Conservation (phyloP, 2,797 vertebrate species). For the Loriculus beryllinus region DNA sequence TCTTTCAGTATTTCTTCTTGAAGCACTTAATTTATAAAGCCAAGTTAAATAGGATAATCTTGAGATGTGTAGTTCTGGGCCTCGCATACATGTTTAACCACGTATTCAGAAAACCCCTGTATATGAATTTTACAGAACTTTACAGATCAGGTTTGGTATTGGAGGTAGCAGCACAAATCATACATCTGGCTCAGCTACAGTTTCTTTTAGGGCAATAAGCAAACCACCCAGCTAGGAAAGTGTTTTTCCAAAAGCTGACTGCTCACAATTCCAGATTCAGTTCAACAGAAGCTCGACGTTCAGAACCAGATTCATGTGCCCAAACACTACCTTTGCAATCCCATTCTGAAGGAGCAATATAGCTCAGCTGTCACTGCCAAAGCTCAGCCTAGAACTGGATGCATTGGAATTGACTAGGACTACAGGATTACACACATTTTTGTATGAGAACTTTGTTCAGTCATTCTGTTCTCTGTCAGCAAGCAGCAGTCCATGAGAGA, state of each 20-base stretch:
- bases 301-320: not conserved
- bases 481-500: not conserved
- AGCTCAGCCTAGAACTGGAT: not conserved
- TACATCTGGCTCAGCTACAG: not conserved
- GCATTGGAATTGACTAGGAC: not conserved
- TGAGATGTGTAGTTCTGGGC: not conserved
- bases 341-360: not conserved
- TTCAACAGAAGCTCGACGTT: not conserved
- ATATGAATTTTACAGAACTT: not conserved
- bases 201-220: not conserved
- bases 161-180: not conserved
- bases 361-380: not conserved
- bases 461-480: not conserved
- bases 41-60: not conserved
- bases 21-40: not conserved
- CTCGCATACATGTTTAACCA: fast-evolving
- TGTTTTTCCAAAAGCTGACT: not conserved
- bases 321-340: not conserved
- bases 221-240: not conserved
- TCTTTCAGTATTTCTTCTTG: not conserved
- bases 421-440: not conserved
- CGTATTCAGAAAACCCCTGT: not conserved
- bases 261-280: not conserved
- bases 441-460: not conserved
- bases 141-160: not conserved